phyloP scores from a whole-genome alignment of 1,140 invertebrate genomes.

The Drosophila burlai region DNA sequence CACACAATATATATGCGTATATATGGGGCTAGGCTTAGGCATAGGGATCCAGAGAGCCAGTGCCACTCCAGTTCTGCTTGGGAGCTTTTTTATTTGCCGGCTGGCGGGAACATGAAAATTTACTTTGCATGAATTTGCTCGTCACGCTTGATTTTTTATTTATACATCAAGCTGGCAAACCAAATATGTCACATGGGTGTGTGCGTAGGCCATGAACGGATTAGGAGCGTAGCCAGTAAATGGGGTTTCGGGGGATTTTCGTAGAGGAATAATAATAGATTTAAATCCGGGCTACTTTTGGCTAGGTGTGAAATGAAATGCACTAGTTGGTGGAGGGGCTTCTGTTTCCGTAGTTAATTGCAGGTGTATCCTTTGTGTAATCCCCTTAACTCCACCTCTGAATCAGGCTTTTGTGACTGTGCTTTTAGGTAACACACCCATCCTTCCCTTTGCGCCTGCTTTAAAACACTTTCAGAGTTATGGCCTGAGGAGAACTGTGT shows the following conservation, averaged over 20 bases:
- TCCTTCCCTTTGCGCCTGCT: slow-evolving; percentile 8
- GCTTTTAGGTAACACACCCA: not conserved
- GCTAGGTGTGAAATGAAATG: slow-evolving; percentile 24
- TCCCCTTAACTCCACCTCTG: slow-evolving; percentile 21
- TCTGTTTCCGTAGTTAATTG: slow-evolving; percentile 47
- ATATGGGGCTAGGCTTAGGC: slow-evolving; percentile 41
- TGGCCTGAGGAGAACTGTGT: not conserved
- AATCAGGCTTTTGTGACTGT: not conserved
- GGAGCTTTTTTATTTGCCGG: slow-evolving; percentile 47
- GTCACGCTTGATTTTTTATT: slow-evolving; percentile 79
- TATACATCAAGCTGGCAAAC: slow-evolving; percentile 70
- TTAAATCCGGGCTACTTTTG: slow-evolving; percentile 28
- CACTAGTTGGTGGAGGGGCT: not conserved
- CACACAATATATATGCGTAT: slow-evolving; percentile 8
- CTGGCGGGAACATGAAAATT: slow-evolving; percentile 71
- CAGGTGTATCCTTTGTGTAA: slow-evolving; percentile 1
- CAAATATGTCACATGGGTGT: slow-evolving; percentile 77
- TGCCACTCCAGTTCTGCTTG: slow-evolving; percentile 21
- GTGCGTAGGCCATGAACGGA: slow-evolving; percentile 62
- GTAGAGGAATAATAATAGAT: slow-evolving; percentile 32
- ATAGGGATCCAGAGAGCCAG: slow-evolving; percentile 7
- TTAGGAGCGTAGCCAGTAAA: slow-evolving; percentile 51
- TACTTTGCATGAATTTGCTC: slow-evolving; percentile 77
- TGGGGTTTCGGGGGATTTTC: slow-evolving; percentile 23
- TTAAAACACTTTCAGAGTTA: slow-evolving; percentile 30